phyloP scores from a whole-genome alignment of 2,797 vertebrate genomes.

The Thalassophryne amazonica region DNA sequence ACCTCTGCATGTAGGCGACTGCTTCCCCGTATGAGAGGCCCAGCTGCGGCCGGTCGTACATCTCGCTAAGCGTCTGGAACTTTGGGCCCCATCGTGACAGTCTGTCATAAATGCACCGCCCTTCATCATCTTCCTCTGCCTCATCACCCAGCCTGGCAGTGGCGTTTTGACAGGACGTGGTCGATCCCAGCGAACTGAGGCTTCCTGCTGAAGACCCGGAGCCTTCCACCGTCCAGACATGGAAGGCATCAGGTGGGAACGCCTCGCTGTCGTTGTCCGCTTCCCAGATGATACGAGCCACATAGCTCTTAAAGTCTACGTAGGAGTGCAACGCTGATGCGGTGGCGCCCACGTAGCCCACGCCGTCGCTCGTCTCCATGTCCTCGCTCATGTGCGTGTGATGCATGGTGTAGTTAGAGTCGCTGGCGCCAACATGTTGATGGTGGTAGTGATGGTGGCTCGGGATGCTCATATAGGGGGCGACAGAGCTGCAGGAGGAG shows the following conservation, averaged over 20 bases:
- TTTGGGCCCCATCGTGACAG: conserved; percentile 82
- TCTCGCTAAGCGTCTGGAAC: conserved; percentile 80
- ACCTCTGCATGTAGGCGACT: conserved; percentile 43
- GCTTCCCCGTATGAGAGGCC: conserved; percentile 56
- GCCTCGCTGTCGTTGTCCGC: conserved; percentile 79
- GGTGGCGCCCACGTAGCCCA: conserved; percentile 10
- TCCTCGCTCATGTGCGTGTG: not conserved
- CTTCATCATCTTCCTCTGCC: conserved; percentile 38
- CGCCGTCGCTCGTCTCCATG: not conserved
- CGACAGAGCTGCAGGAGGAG: conserved; percentile 57
- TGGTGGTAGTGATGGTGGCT: conserved; percentile 46
- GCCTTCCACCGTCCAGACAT: conserved; percentile 84
- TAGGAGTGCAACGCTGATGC: conserved; percentile 31
- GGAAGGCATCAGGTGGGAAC: conserved; percentile 77
- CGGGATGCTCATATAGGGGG: conserved; percentile 67
- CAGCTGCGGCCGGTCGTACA: conserved; percentile 72
- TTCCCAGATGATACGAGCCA: conserved; percentile 81
- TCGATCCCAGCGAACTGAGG: conserved; percentile 83
- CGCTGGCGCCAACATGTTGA: not conserved
- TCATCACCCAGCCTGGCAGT: not conserved
- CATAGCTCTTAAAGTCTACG: conserved; percentile 82
- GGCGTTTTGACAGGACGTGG: conserved; percentile 5
- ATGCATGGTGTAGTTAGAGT: conserved; percentile 16
- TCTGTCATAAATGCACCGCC: conserved; percentile 68
- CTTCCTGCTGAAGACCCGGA: conserved; percentile 77